Conservation (phyloP, 1,140 invertebrate species). For the Scaptodrosophila lebanonensis region DNA sequence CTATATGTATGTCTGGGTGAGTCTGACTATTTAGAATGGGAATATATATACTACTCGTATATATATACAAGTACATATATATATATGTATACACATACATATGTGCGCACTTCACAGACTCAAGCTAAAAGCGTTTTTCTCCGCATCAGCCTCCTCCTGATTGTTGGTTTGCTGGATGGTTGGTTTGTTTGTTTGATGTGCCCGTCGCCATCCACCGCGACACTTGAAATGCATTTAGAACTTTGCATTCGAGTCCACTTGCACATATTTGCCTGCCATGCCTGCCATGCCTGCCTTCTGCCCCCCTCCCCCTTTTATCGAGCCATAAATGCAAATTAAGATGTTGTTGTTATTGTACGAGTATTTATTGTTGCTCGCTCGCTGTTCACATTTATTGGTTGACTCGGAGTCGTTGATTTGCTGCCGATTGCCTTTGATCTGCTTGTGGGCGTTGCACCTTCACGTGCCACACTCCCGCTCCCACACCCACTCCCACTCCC, state of each 20-base stretch:
- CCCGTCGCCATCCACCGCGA: conserved; percentile 39
- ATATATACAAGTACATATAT: conserved; percentile 28
- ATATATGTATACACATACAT: conserved; percentile 27
- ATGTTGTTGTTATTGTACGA: too few relatives aligned
- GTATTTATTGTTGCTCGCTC: conserved; percentile 8
- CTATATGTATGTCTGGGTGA: not conserved
- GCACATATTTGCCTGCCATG: conserved; percentile 5
- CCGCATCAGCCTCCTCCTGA: not conserved
- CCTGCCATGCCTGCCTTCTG: too few relatives aligned
- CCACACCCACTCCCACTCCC: too few relatives aligned
- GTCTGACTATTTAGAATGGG: conserved; percentile 41
- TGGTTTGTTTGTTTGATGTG: conserved; percentile 56
- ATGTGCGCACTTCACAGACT: conserved; percentile 45
- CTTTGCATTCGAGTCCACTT: too few relatives aligned
- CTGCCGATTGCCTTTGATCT: too few relatives aligned
- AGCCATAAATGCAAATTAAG: conserved; percentile 27
- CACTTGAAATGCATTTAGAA: conserved; percentile 58
- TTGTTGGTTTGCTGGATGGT: conserved; percentile 7
- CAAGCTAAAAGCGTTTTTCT: conserved; percentile 57
- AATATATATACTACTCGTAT: too few relatives aligned
- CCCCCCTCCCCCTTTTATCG: too few relatives aligned
- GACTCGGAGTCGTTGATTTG: too few relatives aligned
- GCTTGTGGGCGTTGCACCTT: too few relatives aligned
- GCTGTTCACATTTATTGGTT: too few relatives aligned
- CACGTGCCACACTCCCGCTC: too few relatives aligned